Percentiles rank a stretch among this genome's conserved stretches.
Evolutionary conservation across 1,140 invertebrate genomes (phyloP).

Genomic region (Microplitis demolitor): DNA sequence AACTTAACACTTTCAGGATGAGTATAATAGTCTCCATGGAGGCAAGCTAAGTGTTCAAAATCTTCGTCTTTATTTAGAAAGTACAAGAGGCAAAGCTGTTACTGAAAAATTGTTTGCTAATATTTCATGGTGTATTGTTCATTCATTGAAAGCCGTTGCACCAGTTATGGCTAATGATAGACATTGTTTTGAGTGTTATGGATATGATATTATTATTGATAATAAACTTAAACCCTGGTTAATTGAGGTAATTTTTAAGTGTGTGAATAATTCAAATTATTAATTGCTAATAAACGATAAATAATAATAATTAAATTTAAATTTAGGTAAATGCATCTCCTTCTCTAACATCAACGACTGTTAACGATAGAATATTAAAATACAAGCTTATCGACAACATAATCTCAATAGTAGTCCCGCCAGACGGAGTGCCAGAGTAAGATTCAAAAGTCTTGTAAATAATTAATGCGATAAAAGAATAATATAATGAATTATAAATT

Average conservation of each 20-base stretch:
- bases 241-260: slow-evolving; percentile 66
- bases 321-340: slow-evolving; percentile 91
- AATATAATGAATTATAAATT: slow-evolving; percentile 19
- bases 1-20: slow-evolving; percentile 67
- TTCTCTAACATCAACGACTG: slow-evolving; percentile 91
- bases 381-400: slow-evolving; percentile 96
- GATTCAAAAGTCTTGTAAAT: slow-evolving; percentile 35
- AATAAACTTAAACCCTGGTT: slow-evolving; percentile 85
- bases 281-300: too few species aligned
- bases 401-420: slow-evolving; percentile 86
- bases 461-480: too few species aligned
- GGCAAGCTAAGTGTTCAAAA: slow-evolving; percentile 95
- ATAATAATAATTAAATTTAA: too few species aligned
- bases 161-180: slow-evolving; percentile 77
- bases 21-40: slow-evolving; percentile 93
- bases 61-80: slow-evolving; percentile 87
- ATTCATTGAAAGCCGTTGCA: slow-evolving; percentile 80
- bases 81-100: slow-evolving; percentile 85
- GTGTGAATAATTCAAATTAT: neutral
- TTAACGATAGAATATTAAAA: slow-evolving; percentile 94
- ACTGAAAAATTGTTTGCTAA: slow-evolving; percentile 83
- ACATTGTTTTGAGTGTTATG: slow-evolving; percentile 84
- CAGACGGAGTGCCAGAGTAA: slow-evolving; percentile 88
- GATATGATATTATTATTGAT: slow-evolving; percentile 89
- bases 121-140: slow-evolving; percentile 88